Evolutionary conservation across 2,888 invertebrate species (phyloP), one percentile per base, ranked within the genome.

Genomic region (Thymelicus sylvestris): DNA sequence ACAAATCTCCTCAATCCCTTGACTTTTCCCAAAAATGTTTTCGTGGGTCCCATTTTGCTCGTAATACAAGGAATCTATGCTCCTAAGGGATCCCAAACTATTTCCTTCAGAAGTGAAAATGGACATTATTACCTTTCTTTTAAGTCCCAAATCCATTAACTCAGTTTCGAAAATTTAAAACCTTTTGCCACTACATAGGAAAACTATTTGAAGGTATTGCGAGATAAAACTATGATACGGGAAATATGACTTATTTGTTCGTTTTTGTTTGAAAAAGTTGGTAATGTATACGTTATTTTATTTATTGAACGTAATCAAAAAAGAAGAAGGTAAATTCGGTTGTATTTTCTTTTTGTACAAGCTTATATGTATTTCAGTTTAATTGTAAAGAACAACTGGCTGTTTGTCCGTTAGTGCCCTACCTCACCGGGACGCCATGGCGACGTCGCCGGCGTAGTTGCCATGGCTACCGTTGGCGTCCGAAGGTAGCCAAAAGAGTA

Each of bases 201-300:
- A 60, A 48, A 38, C 48, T 66, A 48, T 48, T 66, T 38, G 47
- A 39, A 59, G 66, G 38, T 59, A 66, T 59, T 59, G 66, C 47
- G 31, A n/a, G 31, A 38, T 6, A 31, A 66, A 66, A 24, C 19
- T 24, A 57, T 59, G 59, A 39, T 59, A 59, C 59, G n/a, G 15
- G 66, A 57, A 47, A 57, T 57, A 13, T 57, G 24, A 47, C 47
- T 47, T 55, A 38, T 38, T 39, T 59, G 38, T 59, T 7, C 6
- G 4, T 55, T 24, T 55, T 55, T 57, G 24, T 57, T 19, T 31
- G 8, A 1, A 19, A 52, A 52, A 52, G 19, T 13, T 38, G 13
- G 57, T 12, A 44, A 44, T 31, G 44, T 44, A 31, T 31, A 31
- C 1, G 31, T 31, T 31, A 31, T 5, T 31, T 31, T 31, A 31